Base-by-base conservation (phyloP, 2,113 vertebrate species). In the Mobula hypostoma region DNA sequence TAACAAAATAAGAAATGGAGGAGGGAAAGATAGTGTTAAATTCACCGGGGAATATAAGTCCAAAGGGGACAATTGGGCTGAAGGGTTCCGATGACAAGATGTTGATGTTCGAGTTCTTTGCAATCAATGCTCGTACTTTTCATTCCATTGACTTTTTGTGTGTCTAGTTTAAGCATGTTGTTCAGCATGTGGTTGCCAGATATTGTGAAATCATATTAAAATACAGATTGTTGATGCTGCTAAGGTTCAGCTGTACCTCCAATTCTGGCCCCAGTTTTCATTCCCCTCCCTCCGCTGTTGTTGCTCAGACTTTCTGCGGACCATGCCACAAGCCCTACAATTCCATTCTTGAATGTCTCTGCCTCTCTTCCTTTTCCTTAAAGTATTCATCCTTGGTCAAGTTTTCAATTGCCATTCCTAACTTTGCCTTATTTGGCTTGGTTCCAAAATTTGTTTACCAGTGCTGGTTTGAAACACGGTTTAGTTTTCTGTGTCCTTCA, bases 101-200 rank as follows among this genome's bases (percentile, higher is more conserved):
- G n/a, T 63, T 90, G 58, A 90, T 90, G 29, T 68, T 32, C 19
- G 29, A 90, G 29, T 66, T 29, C 29, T 66, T 90, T 90, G 85
- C 85, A 68, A 68, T 66, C 61, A n/a, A 90, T 68, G 85, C 61
- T 90, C 29, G 29, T 32, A 79, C 61, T n/a, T 90, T 90, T 90
- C 85, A 90, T 90, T 90, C 85, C 85, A 90, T 15, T 19, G 14
- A 15, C 2, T 24, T 66, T 66, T 58, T 90, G 66, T 68, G 85
- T 90, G n/a, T 90, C 85, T 90, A 90, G 85, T 90, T 90, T 63
- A 90, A 90, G 85, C 85, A 90, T 36, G 85, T 90, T 66, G 58
- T 90, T 90, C 63, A 29, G n/a, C 63, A 32, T 90, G 36, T 9
- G 21, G 58, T 66, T 90, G 85, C 61, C 85, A 90, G 85, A 8